Evolutionary conservation across 2,113 vertebrate species (phyloP).

Genomic region (Sakesphorus luctuosus): DNA sequence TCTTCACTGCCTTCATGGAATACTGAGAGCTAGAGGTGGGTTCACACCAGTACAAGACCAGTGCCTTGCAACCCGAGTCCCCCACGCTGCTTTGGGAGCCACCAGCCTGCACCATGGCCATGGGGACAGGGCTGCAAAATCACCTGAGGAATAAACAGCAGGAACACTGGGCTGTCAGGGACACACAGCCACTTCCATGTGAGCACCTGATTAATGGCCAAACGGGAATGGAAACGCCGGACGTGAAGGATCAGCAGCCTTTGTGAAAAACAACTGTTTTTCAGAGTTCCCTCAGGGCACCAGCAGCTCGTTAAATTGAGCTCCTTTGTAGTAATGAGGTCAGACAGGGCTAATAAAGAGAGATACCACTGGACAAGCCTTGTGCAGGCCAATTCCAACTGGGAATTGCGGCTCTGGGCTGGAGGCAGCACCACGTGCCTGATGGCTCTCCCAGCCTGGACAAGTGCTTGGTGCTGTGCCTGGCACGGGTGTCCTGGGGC

Average conservation of each 20-base stretch:
- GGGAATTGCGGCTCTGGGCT: not conserved
- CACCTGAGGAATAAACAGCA: not conserved
- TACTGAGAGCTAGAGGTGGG: not conserved
- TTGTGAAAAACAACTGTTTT: conserved; percentile 60
- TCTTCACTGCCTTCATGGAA: fast-evolving
- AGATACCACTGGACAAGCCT: conserved; percentile 35
- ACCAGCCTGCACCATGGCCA: not conserved
- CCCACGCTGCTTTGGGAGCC: fast-evolving
- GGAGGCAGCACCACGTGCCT: fast-evolving
- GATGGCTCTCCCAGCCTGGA: not conserved
- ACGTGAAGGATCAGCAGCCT: conserved; percentile 57
- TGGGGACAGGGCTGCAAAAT: not conserved
- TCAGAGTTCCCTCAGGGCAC: conserved; percentile 32
- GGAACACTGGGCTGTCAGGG: not conserved
- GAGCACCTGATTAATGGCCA: conserved; percentile 39
- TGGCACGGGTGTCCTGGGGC: fast-evolving
- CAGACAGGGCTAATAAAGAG: conserved; percentile 71
- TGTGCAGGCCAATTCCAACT: not conserved
- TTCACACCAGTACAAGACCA: not conserved
- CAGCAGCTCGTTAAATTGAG: conserved; percentile 42
- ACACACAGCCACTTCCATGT: not conserved
- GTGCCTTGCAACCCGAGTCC: fast-evolving
- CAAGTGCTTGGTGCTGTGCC: not conserved
- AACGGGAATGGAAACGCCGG: not conserved
- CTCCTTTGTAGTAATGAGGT: conserved; percentile 63